Conservation (phyloP, 2,113 vertebrate species). For the Jacana jacana region DNA sequence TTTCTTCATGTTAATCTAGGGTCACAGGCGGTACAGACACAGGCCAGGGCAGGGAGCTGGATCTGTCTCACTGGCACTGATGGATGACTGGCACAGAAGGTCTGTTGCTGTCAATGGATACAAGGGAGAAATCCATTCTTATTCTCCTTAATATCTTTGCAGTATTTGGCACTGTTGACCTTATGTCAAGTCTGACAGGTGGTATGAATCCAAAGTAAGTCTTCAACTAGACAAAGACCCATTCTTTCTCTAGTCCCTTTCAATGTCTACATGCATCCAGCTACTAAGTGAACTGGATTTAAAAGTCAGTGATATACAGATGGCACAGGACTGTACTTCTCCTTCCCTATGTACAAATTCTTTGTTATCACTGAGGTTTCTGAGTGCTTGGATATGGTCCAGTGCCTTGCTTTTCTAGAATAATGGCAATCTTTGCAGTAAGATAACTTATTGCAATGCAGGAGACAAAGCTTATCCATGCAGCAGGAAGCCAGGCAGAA, state of each 20-base stretch:
- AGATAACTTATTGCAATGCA: neutral
- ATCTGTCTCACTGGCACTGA: slow-evolving; percentile 52
- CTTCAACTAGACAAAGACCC: slow-evolving; percentile 57
- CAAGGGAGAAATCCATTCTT: slow-evolving; percentile 59
- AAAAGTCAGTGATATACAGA: slow-evolving; percentile 37
- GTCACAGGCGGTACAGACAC: slow-evolving; percentile 27
- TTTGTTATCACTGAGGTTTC: slow-evolving; percentile 32
- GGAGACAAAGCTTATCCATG: neutral
- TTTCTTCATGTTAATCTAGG: slow-evolving; percentile 48
- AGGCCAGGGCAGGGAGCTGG: slow-evolving; percentile 15
- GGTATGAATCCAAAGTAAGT: slow-evolving; percentile 66
- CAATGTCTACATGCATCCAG: slow-evolving; percentile 34
- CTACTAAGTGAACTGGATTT: slow-evolving; percentile 30
- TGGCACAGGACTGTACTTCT: slow-evolving; percentile 11
- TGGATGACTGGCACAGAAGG: slow-evolving; percentile 62
- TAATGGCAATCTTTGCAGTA: slow-evolving; percentile 4
- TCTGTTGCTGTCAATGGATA: slow-evolving; percentile 52
- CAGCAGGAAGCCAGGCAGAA: neutral
- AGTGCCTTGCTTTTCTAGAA: slow-evolving; percentile 31
- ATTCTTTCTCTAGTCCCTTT: slow-evolving; percentile 58
- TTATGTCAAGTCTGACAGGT: slow-evolving; percentile 68
- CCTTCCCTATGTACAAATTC: neutral
- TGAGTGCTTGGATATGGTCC: neutral
- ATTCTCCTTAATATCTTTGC: slow-evolving; percentile 61
- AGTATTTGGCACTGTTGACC: slow-evolving; percentile 54